A percentile compares a stretch with the other conserved stretches of the same genome.
These are phyloP conservation scores for Drosophila mayaguana DNA, from an alignment of 2,888 invertebrate genomes.

Conservation along the genomic window DNA sequence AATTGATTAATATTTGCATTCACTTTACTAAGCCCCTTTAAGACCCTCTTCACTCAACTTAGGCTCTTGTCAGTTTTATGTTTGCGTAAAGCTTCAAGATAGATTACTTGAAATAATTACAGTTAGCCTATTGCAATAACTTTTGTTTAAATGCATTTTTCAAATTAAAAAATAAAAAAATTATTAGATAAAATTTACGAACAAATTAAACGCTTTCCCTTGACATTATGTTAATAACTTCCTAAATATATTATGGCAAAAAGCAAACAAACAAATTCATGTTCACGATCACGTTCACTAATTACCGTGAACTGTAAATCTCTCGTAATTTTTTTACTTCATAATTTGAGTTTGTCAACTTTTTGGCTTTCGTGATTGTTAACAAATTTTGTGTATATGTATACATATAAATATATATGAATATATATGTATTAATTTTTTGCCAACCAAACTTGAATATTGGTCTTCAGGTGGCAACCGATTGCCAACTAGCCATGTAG, in stretches of 20 bases:
- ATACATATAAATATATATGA: no score
- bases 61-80: slow-evolving; percentile 2
- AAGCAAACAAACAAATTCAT: slow-evolving; percentile 12
- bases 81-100: slow-evolving; percentile 9
- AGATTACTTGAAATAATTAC: slow-evolving; percentile 31
- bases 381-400: slow-evolving; percentile 13
- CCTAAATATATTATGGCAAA: slow-evolving; percentile 31
- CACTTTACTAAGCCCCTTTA: slow-evolving; percentile 17
- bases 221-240: slow-evolving; percentile 48
- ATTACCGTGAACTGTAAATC: slow-evolving; percentile 48
- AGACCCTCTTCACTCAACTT: not conserved
- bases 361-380: slow-evolving; percentile 24
- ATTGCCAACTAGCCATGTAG: slow-evolving; percentile 31
- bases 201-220: slow-evolving; percentile 41
- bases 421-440: not conserved
- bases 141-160: not conserved
- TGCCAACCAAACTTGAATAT: slow-evolving; percentile 31
- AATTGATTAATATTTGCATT: slow-evolving; percentile 23
- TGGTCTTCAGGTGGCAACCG: slow-evolving; percentile 32
- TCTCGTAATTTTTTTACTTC: slow-evolving; percentile 55
- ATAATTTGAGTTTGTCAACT: slow-evolving; percentile 70
- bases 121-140: slow-evolving; percentile 12
- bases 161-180: slow-evolving; percentile 10
- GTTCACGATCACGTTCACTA: slow-evolving; percentile 50
- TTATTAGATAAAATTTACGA: not conserved